Evolutionary conservation across 2,888 invertebrate genomes (phyloP).

Genomic region (Temnothorax ravouxi): DNA sequence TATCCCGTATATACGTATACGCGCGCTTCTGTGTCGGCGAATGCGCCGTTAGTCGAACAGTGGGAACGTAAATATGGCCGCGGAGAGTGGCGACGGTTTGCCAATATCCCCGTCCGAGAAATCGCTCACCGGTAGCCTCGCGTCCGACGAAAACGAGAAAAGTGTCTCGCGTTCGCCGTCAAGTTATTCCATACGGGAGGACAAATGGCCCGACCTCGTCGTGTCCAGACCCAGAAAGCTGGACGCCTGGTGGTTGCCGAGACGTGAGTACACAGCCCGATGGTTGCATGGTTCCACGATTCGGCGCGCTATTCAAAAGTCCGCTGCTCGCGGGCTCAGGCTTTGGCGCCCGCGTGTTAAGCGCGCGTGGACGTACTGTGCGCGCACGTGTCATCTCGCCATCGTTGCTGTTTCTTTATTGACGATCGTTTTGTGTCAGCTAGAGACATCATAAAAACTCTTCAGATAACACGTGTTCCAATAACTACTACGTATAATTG

Average conservation of each 20-base stretch:
- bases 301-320: slow-evolving; percentile 69
- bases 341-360: slow-evolving; percentile 25
- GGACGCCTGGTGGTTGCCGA: slow-evolving; percentile 85
- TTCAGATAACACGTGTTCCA: not conserved
- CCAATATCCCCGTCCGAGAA: slow-evolving; percentile 85
- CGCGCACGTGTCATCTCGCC: slow-evolving; percentile 36
- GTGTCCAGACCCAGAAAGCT: slow-evolving; percentile 85
- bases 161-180: slow-evolving; percentile 88
- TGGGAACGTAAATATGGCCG: slow-evolving; percentile 83
- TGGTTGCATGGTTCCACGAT: slow-evolving; percentile 57
- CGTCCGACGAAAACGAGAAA: slow-evolving; percentile 86
- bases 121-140: slow-evolving; percentile 84
- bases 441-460: slow-evolving; percentile 18
- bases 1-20: not conserved
- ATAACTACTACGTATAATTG: not conserved
- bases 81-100: slow-evolving; percentile 82
- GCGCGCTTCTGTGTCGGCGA: not conserved
- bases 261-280: slow-evolving; percentile 82
- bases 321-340: slow-evolving; percentile 22
- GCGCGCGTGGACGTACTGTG: slow-evolving; percentile 11
- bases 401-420: slow-evolving; percentile 17
- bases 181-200: slow-evolving; percentile 88
- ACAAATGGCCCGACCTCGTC: slow-evolving; percentile 85
- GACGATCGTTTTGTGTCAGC: slow-evolving; percentile 9
- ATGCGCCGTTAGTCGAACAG: slow-evolving; percentile 58